Percentiles rank a stretch among this genome's conserved stretches.
phyloP scores from a whole-genome alignment of 2,113 vertebrate genomes.

The Aythya baeri region DNA sequence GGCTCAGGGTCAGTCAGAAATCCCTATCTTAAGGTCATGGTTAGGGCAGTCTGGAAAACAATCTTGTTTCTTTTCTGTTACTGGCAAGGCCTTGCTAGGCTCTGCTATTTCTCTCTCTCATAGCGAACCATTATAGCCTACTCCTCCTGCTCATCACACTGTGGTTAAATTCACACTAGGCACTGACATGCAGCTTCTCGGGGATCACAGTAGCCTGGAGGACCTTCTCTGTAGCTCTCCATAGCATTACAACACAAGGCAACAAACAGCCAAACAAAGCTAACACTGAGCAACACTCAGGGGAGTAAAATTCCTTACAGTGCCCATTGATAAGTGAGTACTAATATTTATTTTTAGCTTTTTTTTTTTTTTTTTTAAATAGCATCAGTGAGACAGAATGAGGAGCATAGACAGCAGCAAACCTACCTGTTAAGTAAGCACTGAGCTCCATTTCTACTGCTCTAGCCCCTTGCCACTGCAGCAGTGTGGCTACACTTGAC shows the following conservation, averaged over 20 bases:
- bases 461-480: not conserved
- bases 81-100: not conserved
- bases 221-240: not conserved
- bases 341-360: not conserved
- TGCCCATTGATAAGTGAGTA: not conserved
- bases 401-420: not conserved
- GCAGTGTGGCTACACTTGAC: not conserved
- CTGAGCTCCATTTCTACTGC: not conserved
- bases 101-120: not conserved
- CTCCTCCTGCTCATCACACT: not conserved
- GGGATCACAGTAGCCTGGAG: not conserved
- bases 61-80: not conserved
- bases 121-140: not conserved
- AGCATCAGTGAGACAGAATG: not conserved
- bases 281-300: not conserved
- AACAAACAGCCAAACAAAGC: not conserved
- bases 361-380: not conserved
- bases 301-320: accelerated
- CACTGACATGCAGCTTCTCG: not conserved
- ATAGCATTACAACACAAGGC: accelerated
- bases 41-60: slow-evolving; percentile 38
- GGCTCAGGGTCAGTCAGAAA: slow-evolving; percentile 56
- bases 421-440: not conserved
- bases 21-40: slow-evolving; percentile 32
- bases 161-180: not conserved